These are phyloP conservation scores for Falco biarmicus DNA, from an alignment of 2,797 vertebrate species.

Conservation along the genomic window DNA sequence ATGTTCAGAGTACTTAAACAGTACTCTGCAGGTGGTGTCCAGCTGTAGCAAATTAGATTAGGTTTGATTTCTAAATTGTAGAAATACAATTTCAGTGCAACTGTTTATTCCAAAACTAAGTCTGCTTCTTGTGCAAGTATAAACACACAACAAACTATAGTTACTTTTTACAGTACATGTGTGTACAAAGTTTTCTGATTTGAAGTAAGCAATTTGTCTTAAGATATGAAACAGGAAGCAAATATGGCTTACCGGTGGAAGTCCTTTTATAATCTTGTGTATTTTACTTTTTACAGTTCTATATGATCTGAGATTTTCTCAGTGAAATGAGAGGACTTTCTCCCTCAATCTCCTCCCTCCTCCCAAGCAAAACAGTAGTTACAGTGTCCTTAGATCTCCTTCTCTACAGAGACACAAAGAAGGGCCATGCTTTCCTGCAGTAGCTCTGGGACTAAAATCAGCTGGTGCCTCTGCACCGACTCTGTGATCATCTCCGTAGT, in stretches of 20 bases:
- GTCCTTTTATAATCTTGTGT: background rate
- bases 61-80: conserved; percentile 68
- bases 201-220: background rate
- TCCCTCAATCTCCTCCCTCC: background rate
- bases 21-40: conserved; percentile 82
- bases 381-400: background rate
- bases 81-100: conserved; percentile 53
- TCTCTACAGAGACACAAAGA: rapidly evolving
- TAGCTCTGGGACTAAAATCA: background rate
- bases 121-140: background rate
- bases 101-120: conserved; percentile 37
- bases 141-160: background rate
- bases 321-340: background rate
- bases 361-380: background rate
- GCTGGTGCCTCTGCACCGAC: background rate
- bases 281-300: background rate
- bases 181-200: background rate
- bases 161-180: background rate
- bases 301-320: background rate
- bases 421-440: background rate
- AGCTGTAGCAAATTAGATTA: conserved; percentile 77
- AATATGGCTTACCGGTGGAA: background rate
- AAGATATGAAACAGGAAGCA: background rate
- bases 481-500: background rate
- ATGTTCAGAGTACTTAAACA: conserved; percentile 74